Conservation (phyloP, 2,797 vertebrate species). For the Odontamblyopus rebecca region DNA sequence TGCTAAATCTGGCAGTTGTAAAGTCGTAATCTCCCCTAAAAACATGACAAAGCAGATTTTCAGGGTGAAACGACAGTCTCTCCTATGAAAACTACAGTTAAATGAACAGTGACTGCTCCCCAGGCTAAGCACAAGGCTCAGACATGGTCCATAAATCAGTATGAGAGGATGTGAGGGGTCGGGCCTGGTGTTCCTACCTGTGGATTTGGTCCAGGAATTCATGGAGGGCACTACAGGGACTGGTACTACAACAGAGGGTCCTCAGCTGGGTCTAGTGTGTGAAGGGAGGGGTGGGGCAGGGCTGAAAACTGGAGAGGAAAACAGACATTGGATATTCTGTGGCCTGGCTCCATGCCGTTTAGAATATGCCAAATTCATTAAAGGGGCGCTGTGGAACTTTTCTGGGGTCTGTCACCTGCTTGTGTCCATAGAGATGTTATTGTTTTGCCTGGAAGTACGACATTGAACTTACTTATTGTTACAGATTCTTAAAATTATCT, state of each 20-base stretch:
- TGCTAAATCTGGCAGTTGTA: not conserved
- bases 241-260: constrained; percentile 18
- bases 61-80: constrained; percentile 39
- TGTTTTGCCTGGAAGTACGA: no score
- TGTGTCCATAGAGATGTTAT: no score
- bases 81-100: constrained; percentile 29
- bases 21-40: constrained; percentile 24
- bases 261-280: constrained; percentile 13
- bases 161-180: constrained; percentile 23
- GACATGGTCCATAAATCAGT: constrained; percentile 43
- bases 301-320: constrained; percentile 53
- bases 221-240: constrained; percentile 21
- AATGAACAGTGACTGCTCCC: constrained; percentile 23
- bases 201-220: constrained; percentile 14
- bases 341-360: not conserved
- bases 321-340: constrained; percentile 36
- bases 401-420: no score
- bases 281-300: constrained; percentile 64
- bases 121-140: constrained; percentile 9
- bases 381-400: not conserved
- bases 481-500: no score
- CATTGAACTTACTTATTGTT: no score
- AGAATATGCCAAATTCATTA: not conserved
- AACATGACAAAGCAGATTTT: constrained; percentile 35
- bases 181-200: constrained; percentile 17